These are phyloP conservation scores for Tretioscincus oriximinensis DNA, from an alignment of 2,113 vertebrate species.

Conservation along the genomic window DNA sequence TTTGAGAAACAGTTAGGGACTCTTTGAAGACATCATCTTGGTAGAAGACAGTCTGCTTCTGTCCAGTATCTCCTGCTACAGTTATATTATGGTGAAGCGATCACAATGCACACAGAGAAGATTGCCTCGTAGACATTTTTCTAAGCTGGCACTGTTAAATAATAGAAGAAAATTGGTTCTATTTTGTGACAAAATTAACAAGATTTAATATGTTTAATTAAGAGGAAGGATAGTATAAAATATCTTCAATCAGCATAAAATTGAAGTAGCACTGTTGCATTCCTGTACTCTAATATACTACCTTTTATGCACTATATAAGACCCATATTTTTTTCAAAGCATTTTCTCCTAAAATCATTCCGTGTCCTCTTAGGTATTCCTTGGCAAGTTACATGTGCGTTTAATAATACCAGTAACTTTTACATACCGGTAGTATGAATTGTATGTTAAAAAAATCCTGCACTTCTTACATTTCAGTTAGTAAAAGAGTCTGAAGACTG, in stretches of 20 bases:
- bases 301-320: too few species aligned
- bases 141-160: not conserved
- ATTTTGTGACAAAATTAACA: not conserved
- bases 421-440: too few species aligned
- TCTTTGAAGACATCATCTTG: not conserved
- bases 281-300: too few species aligned
- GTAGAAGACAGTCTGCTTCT: not conserved
- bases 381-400: too few species aligned
- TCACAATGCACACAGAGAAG: not conserved
- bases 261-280: too few species aligned
- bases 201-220: not conserved
- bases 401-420: too few species aligned
- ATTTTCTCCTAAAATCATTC: too few species aligned
- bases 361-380: too few species aligned
- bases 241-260: too few species aligned
- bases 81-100: not conserved
- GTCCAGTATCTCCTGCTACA: not conserved
- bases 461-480: constrained; percentile 73
- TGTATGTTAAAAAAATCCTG: not conserved
- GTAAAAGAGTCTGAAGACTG: constrained; percentile 82
- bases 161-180: not conserved
- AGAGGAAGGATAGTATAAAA: too few species aligned
- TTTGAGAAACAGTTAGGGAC: not conserved
- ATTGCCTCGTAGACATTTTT: not conserved
- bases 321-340: too few species aligned